Evolutionary conservation across 2,113 vertebrate species (phyloP), one percentile per base, ranked within the genome.

Genomic region (Chloebia gouldiae): DNA sequence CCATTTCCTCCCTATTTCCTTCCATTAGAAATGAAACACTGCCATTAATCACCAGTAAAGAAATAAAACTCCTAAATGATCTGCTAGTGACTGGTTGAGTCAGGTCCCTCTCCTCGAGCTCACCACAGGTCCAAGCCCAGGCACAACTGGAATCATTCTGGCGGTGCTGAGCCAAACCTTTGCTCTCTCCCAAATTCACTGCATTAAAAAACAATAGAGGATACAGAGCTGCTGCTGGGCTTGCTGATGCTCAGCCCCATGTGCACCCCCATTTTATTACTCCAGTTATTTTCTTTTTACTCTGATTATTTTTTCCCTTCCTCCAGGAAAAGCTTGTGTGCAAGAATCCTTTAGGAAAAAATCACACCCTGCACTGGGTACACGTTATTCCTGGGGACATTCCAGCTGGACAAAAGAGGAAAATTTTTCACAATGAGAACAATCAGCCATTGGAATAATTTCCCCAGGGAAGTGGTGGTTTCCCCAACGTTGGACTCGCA

Each of bases 1-100:
- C 93, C 64, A 92, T 95, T 97, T 96, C 95, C 93, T 95, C 90
- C 86, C 49, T 39, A 79, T 92, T 95, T 92, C 94, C 93, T 95
- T 96, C 94, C 93, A 93, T 92, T 92, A 78, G 82, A 90, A 94
- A 88, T 0, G 37, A 88, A 95, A 80, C 86, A 31, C 90, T 71
- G 65, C 77, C 81, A 93, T 97, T 79, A 95, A 95, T 97, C 92
- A 95, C 45, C 42, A 23, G 27, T 71, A 76, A 94, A 96, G 88
- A 88, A 93, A 94, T 88, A 90, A 92, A 88, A 19, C 50, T 31
- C 75, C 49, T 50, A 11, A 75, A 76, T 0, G 3, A 79, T 33
- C 79, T 76, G 78, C 78, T 49, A 6, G 61, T 14, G 78, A 40
- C 11, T 35, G 59, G 9, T 3, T 14, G 63, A 80, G 63, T 16